Evolutionary conservation across 2,888 invertebrate species (phyloP).

Genomic region (Clistopyga incitator): DNA sequence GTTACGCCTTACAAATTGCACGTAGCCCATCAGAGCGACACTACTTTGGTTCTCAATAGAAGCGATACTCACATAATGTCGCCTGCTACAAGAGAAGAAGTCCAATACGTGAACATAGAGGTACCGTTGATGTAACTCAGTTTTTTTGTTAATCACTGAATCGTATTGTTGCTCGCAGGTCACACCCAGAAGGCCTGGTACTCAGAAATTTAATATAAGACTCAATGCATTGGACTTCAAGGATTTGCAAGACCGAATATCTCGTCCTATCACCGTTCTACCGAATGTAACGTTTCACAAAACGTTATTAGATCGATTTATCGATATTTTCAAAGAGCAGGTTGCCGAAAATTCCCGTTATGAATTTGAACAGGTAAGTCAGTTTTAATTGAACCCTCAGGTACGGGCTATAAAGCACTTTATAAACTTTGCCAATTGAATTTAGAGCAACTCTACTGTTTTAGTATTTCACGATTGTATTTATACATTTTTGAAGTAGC

Average conservation of each 20-base stretch:
- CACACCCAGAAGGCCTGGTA: slow-evolving; percentile 87
- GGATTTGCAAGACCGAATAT: slow-evolving; percentile 90
- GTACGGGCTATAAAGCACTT: no score
- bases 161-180: slow-evolving; percentile 82
- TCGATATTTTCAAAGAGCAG: slow-evolving; percentile 92
- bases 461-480: no score
- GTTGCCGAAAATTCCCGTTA: slow-evolving; percentile 89
- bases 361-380: slow-evolving; percentile 85
- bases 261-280: slow-evolving; percentile 88
- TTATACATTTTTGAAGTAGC: no score
- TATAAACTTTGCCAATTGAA: no score
- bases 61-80: slow-evolving; percentile 90
- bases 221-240: slow-evolving; percentile 92
- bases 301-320: slow-evolving; percentile 92
- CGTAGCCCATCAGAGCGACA: slow-evolving; percentile 92
- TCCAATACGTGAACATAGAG: slow-evolving; percentile 93
- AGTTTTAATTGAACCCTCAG: not conserved
- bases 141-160: not conserved
- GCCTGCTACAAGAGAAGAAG: slow-evolving; percentile 88
- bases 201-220: slow-evolving; percentile 88
- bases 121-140: slow-evolving; percentile 50
- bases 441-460: no score
- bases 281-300: slow-evolving; percentile 91
- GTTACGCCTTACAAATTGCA: slow-evolving; percentile 90
- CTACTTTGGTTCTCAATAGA: slow-evolving; percentile 90